Conservation (phyloP, 2,797 vertebrate genomes). For the Masticophis lateralis region DNA sequence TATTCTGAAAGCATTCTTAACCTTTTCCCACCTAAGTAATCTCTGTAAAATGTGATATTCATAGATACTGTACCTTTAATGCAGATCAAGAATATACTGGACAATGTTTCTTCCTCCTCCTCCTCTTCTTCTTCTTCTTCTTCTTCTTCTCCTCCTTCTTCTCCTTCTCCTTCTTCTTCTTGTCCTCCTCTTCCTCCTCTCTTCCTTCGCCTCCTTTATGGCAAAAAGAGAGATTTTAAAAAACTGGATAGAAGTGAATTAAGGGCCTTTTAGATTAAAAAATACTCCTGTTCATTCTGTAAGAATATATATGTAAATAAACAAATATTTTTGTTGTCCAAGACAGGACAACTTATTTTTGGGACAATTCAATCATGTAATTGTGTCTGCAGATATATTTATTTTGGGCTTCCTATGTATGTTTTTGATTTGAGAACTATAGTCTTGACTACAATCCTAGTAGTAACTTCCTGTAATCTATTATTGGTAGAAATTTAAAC, state of each 20-base stretch:
- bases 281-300: not conserved
- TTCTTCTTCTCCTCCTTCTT: not conserved
- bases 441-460: not conserved
- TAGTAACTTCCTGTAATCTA: not conserved
- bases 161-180: too few species aligned
- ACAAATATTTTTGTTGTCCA: not conserved
- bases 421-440: not conserved
- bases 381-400: not conserved
- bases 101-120: not conserved
- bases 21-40: not conserved
- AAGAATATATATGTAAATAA: not conserved
- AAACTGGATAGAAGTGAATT: not conserved
- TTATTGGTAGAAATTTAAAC: not conserved
- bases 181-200: not conserved
- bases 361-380: not conserved
- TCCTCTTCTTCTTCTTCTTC: not conserved
- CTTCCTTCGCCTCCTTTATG: not conserved
- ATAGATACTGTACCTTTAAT: not conserved
- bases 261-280: not conserved
- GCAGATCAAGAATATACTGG: not conserved
- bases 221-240: not conserved
- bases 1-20: not conserved
- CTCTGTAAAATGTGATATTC: not conserved
- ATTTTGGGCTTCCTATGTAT: not conserved
- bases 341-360: not conserved